Percentiles rank a stretch among this genome's conserved stretches.
Conservation (phyloP, 1,140 invertebrate genomes). For the Lordiphosa mommai region DNA sequence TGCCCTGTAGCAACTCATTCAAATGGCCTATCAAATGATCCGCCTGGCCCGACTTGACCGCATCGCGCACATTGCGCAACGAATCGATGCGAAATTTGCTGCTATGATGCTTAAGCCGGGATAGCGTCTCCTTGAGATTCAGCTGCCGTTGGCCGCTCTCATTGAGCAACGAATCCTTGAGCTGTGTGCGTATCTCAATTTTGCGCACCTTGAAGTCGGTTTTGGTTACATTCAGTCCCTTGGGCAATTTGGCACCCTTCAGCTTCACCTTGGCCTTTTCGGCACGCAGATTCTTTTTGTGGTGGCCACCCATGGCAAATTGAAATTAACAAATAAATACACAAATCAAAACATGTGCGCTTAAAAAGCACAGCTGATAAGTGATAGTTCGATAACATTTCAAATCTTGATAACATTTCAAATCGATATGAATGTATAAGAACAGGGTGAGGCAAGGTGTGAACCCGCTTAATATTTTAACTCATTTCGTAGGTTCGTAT, state of each 20-base stretch:
- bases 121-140: conserved; percentile 88
- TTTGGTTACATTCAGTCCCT: conserved; percentile 91
- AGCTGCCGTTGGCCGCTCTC: conserved; percentile 84
- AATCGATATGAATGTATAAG: too few species aligned
- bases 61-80: conserved; percentile 86
- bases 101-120: conserved; percentile 89
- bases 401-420: too few species aligned
- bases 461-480: too few species aligned
- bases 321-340: too few species aligned
- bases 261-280: conserved; percentile 90
- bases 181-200: conserved; percentile 89
- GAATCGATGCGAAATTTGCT: conserved; percentile 85
- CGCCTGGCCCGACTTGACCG: conserved; percentile 82
- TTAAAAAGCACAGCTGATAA: too few species aligned
- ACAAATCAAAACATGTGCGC: too few species aligned
- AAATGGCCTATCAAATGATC: conserved; percentile 81
- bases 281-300: conserved; percentile 86
- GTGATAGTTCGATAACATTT: too few species aligned
- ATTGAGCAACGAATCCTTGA: conserved; percentile 83
- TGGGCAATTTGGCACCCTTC: conserved; percentile 86
- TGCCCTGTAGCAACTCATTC: conserved; percentile 84
- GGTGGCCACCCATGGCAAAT: conserved; percentile 79
- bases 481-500: too few species aligned
- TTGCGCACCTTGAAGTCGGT: conserved; percentile 93
- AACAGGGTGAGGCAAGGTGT: too few species aligned